Base-by-base conservation (phyloP, 1,140 invertebrate species). In the Maniola jurtina region DNA sequence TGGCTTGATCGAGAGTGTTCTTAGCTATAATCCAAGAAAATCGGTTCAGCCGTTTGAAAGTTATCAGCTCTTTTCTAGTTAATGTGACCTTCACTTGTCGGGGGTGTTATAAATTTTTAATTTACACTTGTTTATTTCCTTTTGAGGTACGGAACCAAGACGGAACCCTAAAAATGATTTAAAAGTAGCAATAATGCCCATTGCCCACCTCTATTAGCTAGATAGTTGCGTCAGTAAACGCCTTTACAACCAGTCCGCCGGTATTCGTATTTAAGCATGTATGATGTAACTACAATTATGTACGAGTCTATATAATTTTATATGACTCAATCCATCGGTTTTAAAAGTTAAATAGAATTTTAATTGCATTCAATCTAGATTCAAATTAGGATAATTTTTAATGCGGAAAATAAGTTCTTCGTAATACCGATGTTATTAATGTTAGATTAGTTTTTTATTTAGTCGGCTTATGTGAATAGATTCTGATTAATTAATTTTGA, bases 271-370 rank as follows among this genome's bases (percentile, higher is more conserved):
- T n/a, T n/a, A 1, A 45, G 6, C 9, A 45, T 45, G 42, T 45
- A 45, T 11, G 5, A n/a, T n/a, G 13, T 45, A 11, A 13, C 9
- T 13, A 45, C 13, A 45, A 61, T 61, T 52, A 61, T 52, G 60
- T 52, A 61, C 36, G 60, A 34, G 25, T 55, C 34, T 55, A 14
- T 55, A 14, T 34, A 55, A 36, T 50, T 61, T 11, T 34, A 45
- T 60, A 61, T 61, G 60, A 61, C 60, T 61, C 60, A 61, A 61
- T 52, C 35, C 33, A 34, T 34, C 52, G 11, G 13, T 11, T 45
- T 11, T n/a, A 45, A 45, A 45, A 40, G 13, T 45, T 55, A 34
- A 35, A 55, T 13, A 6, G 2, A n/a, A 8, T 14, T 25, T 11
- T 55, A 55, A 55, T 55, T 55, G 25, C 16, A 34, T 55, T 34